Conservation (phyloP, 1,140 invertebrate species). For the Drosophila mayri region DNA sequence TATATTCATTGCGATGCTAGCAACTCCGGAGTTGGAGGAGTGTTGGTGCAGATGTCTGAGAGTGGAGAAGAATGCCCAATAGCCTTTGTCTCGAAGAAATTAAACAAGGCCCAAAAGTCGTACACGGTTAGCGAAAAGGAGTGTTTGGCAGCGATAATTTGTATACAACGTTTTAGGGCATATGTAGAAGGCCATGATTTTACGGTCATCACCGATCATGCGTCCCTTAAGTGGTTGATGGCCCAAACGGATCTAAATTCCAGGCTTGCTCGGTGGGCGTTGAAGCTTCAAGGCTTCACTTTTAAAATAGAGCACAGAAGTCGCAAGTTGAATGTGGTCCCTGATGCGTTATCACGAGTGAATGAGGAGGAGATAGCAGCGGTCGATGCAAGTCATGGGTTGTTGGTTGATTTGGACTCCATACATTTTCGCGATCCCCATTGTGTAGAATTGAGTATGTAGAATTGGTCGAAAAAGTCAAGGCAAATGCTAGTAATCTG, state of each 20-base stretch:
- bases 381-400: not conserved
- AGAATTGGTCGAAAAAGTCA: not conserved
- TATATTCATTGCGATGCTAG: not conserved
- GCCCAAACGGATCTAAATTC: not conserved
- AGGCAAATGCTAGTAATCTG: not conserved
- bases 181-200: too few species aligned
- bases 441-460: too few species aligned
- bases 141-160: too few species aligned
- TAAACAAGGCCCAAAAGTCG: too few species aligned
- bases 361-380: not conserved
- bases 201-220: too few species aligned
- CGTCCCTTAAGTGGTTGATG: too few species aligned
- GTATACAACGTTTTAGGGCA: too few species aligned
- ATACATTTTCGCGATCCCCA: not conserved
- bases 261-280: not conserved
- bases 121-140: too few species aligned
- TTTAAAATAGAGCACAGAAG: not conserved
- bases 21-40: not conserved
- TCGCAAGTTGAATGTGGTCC: not conserved
- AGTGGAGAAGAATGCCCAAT: too few species aligned
- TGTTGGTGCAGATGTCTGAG: too few species aligned
- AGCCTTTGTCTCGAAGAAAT: too few species aligned
- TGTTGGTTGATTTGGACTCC: not conserved
- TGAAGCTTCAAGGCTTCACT: not conserved
- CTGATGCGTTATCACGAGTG: not conserved